Conservation (phyloP, 2,113 vertebrate genomes). For the Bubalus kerabau region DNA sequence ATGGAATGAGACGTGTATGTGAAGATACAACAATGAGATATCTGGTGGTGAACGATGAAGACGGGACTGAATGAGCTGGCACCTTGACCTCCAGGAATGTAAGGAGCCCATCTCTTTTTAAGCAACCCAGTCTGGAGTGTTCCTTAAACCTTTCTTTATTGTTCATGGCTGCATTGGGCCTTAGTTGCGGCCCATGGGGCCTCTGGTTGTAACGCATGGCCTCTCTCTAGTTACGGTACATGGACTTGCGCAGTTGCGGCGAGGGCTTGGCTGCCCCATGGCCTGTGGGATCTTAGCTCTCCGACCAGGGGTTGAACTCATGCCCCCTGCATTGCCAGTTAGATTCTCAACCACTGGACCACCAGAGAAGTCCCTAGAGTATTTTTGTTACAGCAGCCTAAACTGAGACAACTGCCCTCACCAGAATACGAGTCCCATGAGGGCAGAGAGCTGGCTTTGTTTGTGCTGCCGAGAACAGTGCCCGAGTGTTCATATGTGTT, state of each 20-base stretch:
- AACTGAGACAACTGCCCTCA: not conserved
- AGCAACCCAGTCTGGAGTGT: not conserved
- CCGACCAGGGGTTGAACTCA: not conserved
- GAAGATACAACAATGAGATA: not conserved
- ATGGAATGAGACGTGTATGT: not conserved
- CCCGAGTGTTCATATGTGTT: rapidly evolving
- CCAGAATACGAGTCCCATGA: not conserved
- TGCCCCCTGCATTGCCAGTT: not conserved
- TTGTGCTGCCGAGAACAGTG: not conserved
- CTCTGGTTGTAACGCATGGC: not conserved
- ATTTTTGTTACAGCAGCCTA: too few relatives aligned
- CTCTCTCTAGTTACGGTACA: not conserved
- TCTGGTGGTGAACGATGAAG: not conserved
- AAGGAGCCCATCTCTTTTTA: not conserved
- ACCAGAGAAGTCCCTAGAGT: not conserved
- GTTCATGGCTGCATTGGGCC: not conserved
- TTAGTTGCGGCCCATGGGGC: not conserved
- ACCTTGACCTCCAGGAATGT: not conserved
- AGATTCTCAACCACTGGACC: not conserved
- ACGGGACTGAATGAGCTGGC: not conserved
- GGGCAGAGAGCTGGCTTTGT: not conserved
- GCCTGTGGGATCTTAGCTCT: not conserved
- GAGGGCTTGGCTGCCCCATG: not conserved
- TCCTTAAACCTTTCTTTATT: not conserved
- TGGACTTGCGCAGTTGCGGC: not conserved